Evolutionary conservation across 2,113 vertebrate species (phyloP), one percentile per base, ranked within the genome.

Genomic region (Oncorhynchus keta): DNA sequence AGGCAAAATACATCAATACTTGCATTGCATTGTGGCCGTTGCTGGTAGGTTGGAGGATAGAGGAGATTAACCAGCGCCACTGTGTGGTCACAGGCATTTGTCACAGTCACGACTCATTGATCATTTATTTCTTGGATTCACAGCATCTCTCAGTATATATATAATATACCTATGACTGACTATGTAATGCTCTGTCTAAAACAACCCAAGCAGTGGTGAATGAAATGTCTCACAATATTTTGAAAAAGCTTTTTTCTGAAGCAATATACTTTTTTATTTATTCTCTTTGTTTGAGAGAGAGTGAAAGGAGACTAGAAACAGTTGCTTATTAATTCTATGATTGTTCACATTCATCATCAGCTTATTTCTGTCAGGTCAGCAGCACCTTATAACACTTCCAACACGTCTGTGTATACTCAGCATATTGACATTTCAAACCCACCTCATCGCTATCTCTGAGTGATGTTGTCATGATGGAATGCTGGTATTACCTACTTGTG

Each of bases 211-310:
- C 89, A 86, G 85, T 66, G 84, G 84, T 81, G 85, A 91, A 89
- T 89, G 86, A 89, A 86, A 88, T 85, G 86, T 90, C 87, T 90
- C 88, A 45, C 39, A 84, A 81, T 81, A 86, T 85, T 86, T 73
- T 83, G 85, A 86, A 76, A 79, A 85, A 74, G 70, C 71, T 3
- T 26, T 86, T 91, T 76, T 92, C 90, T 90, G 82, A 90, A 92
- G 91, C 91, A 92, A 91, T 92, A 91, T 89, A 91, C 89, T 91
- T 92, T 74, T 90, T 90, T 85, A 87, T 85, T 90, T 90, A 75
- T 88, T 86, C 89, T 89, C 86, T 89, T 86, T 87, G 78, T 84
- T 80, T 79, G 84, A 82, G 84, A 86, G 76, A 85, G 80, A 91
- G 81, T 87, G 89, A 85, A 69, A 74, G 83, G 73, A 83, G 79